Evolutionary conservation across 2,797 vertebrate genomes (phyloP).

Genomic region (Phalloptychus januarius): DNA sequence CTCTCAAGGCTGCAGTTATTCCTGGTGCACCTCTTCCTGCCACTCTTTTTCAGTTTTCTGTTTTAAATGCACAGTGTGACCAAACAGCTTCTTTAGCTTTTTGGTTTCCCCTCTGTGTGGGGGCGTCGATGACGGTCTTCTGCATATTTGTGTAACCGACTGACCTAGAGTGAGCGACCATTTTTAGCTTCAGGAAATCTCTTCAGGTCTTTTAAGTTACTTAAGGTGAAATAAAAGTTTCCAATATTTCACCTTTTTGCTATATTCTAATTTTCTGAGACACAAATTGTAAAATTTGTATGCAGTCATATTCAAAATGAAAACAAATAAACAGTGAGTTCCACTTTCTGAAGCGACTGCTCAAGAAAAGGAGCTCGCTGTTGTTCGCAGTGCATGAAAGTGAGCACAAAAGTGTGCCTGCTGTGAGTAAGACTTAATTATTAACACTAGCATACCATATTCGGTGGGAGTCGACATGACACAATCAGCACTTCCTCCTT

Average conservation of each 20-base stretch:
- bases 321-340: background rate
- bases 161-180: background rate
- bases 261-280: background rate
- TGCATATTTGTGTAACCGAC: background rate
- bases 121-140: background rate
- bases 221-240: background rate
- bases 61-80: background rate
- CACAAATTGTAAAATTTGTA: background rate
- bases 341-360: background rate
- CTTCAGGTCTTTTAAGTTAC: background rate
- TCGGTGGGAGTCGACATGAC: constrained; percentile 49
- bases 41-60: background rate
- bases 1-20: background rate
- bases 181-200: background rate
- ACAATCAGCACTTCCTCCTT: constrained; percentile 71
- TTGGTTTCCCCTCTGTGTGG: background rate
- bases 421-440: constrained; percentile 49
- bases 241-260: background rate
- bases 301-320: background rate
- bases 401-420: constrained; percentile 26
- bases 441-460: constrained; percentile 49
- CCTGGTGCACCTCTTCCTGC: background rate
- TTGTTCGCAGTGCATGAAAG: constrained; percentile 4
- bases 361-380: background rate
- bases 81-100: background rate